Percentiles rank a stretch among this genome's conserved stretches.
Evolutionary conservation across 92 coral and sea anemone genomes (phyloP).

Genomic region (Pocillopora grandis): DNA sequence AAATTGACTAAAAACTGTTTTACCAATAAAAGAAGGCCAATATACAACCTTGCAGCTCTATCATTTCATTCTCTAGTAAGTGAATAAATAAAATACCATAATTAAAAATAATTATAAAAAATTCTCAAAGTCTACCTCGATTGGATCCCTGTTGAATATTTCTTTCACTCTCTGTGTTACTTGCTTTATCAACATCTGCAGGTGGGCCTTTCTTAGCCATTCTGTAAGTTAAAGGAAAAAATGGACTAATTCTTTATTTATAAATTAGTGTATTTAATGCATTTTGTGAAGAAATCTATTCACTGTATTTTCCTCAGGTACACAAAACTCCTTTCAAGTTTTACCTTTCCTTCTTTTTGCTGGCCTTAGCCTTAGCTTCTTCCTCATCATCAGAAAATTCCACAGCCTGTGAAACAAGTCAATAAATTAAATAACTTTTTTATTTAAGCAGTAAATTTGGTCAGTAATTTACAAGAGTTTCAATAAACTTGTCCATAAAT

Average conservation of each 20-base stretch:
- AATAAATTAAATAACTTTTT: not conserved
- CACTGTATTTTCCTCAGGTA: not conserved
- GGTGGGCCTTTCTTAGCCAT: slow-evolving; percentile 6
- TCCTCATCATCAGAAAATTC: slow-evolving; percentile 97
- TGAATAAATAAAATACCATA: too few species aligned
- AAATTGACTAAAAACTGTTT: too few species aligned
- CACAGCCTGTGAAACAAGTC: slow-evolving; percentile 42
- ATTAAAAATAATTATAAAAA: too few species aligned
- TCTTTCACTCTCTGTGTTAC: not conserved
- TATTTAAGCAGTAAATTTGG: not conserved
- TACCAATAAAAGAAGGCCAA: too few species aligned
- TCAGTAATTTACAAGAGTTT: not conserved
- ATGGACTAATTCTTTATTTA: too few species aligned
- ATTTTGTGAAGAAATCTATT: too few species aligned
- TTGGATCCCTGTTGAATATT: not conserved
- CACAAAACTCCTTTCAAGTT: too few species aligned
- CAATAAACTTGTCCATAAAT: too few species aligned
- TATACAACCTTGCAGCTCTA: too few species aligned
- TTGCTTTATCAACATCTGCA: not conserved
- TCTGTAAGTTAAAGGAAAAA: not conserved
- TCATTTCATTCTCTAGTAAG: too few species aligned
- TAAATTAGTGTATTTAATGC: too few species aligned
- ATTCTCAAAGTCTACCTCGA: slow-evolving; percentile 1
- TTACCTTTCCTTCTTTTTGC: slow-evolving; percentile 70
- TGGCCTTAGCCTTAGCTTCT: slow-evolving; percentile 73